Evolutionary conservation across 2,797 vertebrate species (phyloP), one percentile per base, ranked within the genome.

Genomic region (Cetoscarus ocellatus): DNA sequence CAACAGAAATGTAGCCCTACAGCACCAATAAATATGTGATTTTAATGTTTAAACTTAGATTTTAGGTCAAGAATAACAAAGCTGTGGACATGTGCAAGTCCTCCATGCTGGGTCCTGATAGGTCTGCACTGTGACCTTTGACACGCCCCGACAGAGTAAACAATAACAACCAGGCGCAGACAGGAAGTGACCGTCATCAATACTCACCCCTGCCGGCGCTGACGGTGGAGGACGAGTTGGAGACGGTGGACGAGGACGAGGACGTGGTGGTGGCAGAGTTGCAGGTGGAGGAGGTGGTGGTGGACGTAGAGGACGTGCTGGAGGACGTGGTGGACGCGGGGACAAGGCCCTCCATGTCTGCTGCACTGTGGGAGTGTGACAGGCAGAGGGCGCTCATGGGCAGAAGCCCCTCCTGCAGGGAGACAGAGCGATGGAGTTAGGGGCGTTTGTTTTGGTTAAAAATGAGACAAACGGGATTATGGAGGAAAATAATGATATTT

Each of bases 311-410:
- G 0, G 82, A 67, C 10, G 81, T 65, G 74, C 61, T 49, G 60
- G 83, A 79, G 68, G 80, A 70, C 38, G 85, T 67, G 70, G 86
- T 83, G 56, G 85, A 84, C 0, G 85, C 88, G 69, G 96, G 92
- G 89, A 93, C 44, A 85, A 98, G 93, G 89, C 96, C 96, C 94
- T 98, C 93, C 97, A 99, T 99, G 92, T 99, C 98, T 54, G 97
- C 95, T 0, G 97, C 98, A 88, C 98, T 99, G 76, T 98, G 96
- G 5, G 98, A 99, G 87, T 98, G 97, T 5, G 98, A 98, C 73
- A 99, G 94, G 68, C 97, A 98, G 84, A 99, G 96, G 49, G 96
- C 88, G 0, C 96, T 98, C 94, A 96, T 96, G 75, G 98, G 98
- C 52, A 99, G 95, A 53, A 98, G 87, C 1, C 98, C 97, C 90